These are phyloP conservation scores for Rhipidura dahli DNA, from an alignment of 2,113 vertebrate genomes.

Conservation along the genomic window DNA sequence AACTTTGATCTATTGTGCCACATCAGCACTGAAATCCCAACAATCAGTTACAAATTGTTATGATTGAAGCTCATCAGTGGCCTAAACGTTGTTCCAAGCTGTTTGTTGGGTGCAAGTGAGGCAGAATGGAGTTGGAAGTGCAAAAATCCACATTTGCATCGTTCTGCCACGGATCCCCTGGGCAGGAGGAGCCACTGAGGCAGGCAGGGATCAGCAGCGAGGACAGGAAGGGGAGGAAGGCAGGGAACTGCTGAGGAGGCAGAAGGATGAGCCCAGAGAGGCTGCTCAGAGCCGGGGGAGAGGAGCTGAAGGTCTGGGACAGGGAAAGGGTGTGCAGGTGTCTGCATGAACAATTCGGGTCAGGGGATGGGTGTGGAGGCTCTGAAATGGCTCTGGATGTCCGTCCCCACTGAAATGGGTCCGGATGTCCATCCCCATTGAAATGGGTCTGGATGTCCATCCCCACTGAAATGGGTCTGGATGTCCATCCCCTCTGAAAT, in stretches of 20 bases:
- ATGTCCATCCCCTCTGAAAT: background rate
- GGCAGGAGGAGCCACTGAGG: background rate
- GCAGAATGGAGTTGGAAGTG: fast-evolving
- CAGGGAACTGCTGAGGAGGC: background rate
- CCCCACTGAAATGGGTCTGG: background rate
- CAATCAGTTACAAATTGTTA: background rate
- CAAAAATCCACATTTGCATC: background rate
- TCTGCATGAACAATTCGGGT: fast-evolving
- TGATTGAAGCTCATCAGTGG: background rate
- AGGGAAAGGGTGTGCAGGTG: background rate
- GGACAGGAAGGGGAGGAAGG: background rate
- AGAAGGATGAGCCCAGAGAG: background rate
- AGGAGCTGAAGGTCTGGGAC: background rate
- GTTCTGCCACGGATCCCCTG: fast-evolving
- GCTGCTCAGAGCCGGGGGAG: fast-evolving
- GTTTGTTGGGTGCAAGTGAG: background rate
- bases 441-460: background rate
- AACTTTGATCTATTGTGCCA: background rate
- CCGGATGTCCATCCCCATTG: background rate
- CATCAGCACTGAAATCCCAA: background rate
- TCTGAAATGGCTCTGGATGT: background rate
- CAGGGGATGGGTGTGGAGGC: background rate
- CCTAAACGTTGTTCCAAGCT: background rate
- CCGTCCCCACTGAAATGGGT: background rate
- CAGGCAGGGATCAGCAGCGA: too few species aligned